Conservation (phyloP, 2,888 invertebrate species). For the Himalopsyche kuldschensis region DNA sequence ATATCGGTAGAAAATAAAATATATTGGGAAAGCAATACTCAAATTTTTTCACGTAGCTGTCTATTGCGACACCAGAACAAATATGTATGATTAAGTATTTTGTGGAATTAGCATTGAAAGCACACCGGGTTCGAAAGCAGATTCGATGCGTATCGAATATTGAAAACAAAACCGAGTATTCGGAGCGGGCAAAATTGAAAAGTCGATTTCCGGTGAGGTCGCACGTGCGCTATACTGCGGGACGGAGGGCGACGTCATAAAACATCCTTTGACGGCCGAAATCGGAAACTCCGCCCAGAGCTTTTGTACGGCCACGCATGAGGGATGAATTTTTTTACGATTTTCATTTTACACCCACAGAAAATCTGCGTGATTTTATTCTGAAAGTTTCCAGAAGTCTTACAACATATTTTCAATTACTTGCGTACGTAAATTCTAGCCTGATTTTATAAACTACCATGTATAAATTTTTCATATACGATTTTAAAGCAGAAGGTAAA, state of each 20-base stretch:
- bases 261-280: neutral
- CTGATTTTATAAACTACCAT: no score
- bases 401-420: no score
- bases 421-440: no score
- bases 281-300: neutral
- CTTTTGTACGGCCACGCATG: neutral
- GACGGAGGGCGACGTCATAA: neutral
- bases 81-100: neutral
- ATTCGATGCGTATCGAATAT: slow-evolving; percentile 25
- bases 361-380: neutral
- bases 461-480: no score
- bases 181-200: slow-evolving; percentile 5
- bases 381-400: no score
- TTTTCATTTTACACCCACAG: neutral
- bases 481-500: no score
- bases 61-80: neutral
- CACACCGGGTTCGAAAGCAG: neutral
- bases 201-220: slow-evolving; percentile 1
- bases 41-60: neutral
- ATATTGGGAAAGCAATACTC: neutral
- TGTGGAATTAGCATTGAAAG: neutral
- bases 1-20: neutral
- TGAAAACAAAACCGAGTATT: slow-evolving; percentile 28
- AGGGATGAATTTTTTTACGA: neutral
- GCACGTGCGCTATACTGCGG: neutral